Evolutionary conservation across 2,888 invertebrate species (phyloP).

Genomic region (Brachypterus glaber): DNA sequence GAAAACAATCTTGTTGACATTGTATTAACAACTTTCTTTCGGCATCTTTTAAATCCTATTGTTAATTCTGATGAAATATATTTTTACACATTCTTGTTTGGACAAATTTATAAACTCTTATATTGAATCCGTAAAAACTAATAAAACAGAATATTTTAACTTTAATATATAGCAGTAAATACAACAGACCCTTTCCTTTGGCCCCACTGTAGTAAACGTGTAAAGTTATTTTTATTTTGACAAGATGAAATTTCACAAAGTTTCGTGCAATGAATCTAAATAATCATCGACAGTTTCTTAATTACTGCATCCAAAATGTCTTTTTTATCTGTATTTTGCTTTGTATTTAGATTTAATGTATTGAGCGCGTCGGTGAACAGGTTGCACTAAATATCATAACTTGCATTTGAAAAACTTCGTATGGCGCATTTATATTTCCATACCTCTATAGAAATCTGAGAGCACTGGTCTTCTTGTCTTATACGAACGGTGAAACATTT

Average conservation of each 20-base stretch:
- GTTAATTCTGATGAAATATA: no score
- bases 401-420: conserved; percentile 16
- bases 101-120: no score
- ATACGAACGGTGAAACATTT: conserved; percentile 22
- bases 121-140: conserved; percentile 5
- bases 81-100: no score
- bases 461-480: conserved; percentile 19
- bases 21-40: no score
- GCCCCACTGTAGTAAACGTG: no score
- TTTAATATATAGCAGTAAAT: no score
- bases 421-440: background rate
- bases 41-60: no score
- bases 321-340: background rate
- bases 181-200: no score
- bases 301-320: conserved; percentile 1
- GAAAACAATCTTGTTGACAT: no score
- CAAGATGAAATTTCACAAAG: no score
- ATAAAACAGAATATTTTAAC: no score
- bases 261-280: conserved; percentile 16
- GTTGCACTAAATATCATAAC: conserved; percentile 22
- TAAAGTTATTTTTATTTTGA: no score
- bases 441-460: conserved; percentile 8
- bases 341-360: conserved; percentile 14
- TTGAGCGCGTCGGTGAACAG: conserved; percentile 21
- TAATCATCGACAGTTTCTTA: conserved; percentile 18